Evolutionary conservation across 2,797 vertebrate species (phyloP).

Genomic region (Parauchenoglanis punctatus): DNA sequence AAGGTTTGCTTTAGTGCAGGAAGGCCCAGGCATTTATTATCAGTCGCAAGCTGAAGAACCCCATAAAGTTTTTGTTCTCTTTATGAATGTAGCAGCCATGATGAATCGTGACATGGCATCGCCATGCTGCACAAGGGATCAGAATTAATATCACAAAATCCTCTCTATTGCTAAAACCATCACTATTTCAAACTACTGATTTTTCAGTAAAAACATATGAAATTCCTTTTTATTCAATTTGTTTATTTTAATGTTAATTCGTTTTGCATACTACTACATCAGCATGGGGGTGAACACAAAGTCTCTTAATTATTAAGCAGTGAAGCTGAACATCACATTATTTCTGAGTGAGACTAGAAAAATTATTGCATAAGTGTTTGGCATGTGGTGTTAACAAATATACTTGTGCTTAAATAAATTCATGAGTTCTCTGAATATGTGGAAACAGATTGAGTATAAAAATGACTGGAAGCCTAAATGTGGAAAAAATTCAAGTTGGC

Average conservation of each 20-base stretch:
- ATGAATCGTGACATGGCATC: background rate
- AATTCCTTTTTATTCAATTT: background rate
- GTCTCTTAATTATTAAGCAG: background rate
- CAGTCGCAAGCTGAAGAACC: background rate
- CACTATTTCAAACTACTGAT: background rate
- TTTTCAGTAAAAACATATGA: background rate
- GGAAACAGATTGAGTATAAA: background rate
- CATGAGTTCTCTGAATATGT: background rate
- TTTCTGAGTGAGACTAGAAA: background rate
- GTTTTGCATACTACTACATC: background rate
- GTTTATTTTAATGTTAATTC: background rate
- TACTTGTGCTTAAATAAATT: background rate
- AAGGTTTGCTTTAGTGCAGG: background rate
- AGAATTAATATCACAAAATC: background rate
- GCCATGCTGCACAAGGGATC: background rate
- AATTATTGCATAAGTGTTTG: background rate
- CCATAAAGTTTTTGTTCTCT: background rate
- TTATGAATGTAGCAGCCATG: background rate
- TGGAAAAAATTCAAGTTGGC: background rate
- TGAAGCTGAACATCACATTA: background rate
- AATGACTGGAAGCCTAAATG: background rate
- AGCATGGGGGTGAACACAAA: background rate
- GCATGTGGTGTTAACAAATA: background rate
- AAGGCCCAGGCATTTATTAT: background rate
- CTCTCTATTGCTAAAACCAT: background rate